Evolutionary conservation across 2,888 invertebrate species (phyloP).

Genomic region (Keiferia lycopersicella): DNA sequence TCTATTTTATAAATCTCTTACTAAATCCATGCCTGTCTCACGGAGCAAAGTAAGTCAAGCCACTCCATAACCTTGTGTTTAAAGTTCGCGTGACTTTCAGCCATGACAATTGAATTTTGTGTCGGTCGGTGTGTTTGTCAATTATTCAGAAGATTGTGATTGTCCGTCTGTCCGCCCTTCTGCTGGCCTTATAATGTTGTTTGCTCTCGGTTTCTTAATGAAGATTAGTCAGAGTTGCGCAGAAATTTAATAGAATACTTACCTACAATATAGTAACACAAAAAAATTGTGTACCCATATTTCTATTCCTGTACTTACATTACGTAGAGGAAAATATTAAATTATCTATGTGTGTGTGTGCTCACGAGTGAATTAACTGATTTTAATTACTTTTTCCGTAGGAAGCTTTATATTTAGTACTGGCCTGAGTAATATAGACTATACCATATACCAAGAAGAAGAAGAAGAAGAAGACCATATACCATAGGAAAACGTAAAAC

Average conservation of each 20-base stretch:
- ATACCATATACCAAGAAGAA: no score
- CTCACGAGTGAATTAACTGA: no score
- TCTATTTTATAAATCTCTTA: background rate
- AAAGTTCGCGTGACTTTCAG: conserved; percentile 67
- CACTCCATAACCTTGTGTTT: conserved; percentile 43
- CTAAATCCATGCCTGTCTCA: conserved; percentile 11
- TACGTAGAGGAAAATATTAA: no score
- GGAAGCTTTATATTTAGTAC: no score
- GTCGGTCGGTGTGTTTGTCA: conserved; percentile 42
- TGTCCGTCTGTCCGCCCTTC: conserved; percentile 35
- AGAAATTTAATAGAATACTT: background rate
- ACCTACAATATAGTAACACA: no score
- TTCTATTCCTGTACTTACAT: no score
- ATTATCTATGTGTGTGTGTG: no score
- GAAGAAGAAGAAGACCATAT: no score
- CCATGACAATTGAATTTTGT: conserved; percentile 61
- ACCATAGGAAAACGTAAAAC: no score
- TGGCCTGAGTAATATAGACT: no score
- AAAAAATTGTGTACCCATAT: no score
- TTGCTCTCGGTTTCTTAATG: background rate
- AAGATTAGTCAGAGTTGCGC: background rate
- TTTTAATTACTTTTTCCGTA: no score
- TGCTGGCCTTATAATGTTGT: conserved; percentile 9
- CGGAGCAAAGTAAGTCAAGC: conserved; percentile 33
- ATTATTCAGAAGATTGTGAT: conserved; percentile 46